These are phyloP conservation scores for Bradypodion ventrale DNA, from an alignment of 2,797 vertebrate genomes.

Conservation along the genomic window DNA sequence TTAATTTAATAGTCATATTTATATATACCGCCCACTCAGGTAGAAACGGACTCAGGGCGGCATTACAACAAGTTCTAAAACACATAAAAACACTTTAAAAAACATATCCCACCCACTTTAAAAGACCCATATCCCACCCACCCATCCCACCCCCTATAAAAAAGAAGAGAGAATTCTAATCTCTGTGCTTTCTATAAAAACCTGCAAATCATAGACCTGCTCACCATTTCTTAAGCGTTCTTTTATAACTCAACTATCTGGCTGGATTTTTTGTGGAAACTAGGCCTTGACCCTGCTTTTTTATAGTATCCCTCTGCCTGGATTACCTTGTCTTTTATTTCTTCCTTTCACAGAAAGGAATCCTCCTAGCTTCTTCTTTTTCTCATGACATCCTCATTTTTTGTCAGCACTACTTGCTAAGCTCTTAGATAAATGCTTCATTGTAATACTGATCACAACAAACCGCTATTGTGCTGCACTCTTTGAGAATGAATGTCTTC, in stretches of 20 bases:
- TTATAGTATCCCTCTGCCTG: not conserved
- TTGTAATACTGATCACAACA: constrained; percentile 52
- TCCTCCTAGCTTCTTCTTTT: constrained; percentile 23
- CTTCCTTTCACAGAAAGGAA: not conserved
- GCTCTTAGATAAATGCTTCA: constrained; percentile 53
- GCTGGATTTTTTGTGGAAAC: not conserved
- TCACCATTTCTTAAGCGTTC: not conserved
- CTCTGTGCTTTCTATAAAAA: no score
- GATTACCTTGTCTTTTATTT: not conserved
- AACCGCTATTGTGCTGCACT: constrained; percentile 55
- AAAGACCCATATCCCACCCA: no score
- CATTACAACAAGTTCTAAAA: no score
- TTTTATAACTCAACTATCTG: not conserved
- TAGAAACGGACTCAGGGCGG: no score
- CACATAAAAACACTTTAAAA: no score
- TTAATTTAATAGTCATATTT: no score
- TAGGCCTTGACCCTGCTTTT: not conserved
- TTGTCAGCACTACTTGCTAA: constrained; percentile 36
- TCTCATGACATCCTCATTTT: constrained; percentile 23
- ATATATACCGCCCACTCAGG: no score
- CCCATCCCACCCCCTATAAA: no score
- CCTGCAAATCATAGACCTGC: no score
- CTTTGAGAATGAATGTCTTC: constrained; percentile 54
- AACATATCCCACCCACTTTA: no score
- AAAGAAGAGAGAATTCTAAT: no score